Evolutionary conservation across 2,113 vertebrate species (phyloP).

Genomic region (Anhinga rufa): DNA sequence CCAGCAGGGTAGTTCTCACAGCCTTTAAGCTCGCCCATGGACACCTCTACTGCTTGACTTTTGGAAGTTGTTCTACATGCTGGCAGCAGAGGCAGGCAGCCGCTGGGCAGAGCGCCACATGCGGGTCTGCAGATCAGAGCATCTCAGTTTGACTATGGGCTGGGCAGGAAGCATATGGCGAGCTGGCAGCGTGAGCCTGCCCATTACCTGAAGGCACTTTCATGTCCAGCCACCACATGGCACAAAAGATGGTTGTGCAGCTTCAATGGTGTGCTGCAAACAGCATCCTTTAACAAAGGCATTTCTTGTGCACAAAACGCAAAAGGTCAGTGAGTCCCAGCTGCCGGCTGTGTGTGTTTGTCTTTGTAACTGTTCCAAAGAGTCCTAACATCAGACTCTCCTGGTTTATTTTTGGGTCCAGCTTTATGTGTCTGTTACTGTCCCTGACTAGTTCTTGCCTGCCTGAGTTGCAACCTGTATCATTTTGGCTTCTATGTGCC

Average conservation of each 20-base stretch:
- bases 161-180: background rate
- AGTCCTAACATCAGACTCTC: background rate
- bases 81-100: background rate
- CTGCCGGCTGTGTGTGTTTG: background rate
- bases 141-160: accelerated
- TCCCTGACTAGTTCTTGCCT: background rate
- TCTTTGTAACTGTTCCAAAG: background rate
- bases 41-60: too few relatives aligned
- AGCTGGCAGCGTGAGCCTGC: background rate
- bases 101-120: accelerated
- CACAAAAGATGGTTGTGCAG: background rate
- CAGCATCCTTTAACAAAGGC: background rate
- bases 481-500: background rate
- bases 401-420: background rate
- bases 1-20: background rate
- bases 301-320: background rate
- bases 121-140: background rate
- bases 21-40: background rate
- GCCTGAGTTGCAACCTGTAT: background rate
- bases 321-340: background rate
- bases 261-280: background rate
- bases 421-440: background rate
- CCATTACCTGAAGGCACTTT: background rate
- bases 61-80: accelerated
- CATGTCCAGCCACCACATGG: background rate